Percentiles rank a stretch among this genome's conserved stretches.
phyloP scores from a whole-genome alignment of 2,113 vertebrate genomes.

The Dasyurus viverrinus region DNA sequence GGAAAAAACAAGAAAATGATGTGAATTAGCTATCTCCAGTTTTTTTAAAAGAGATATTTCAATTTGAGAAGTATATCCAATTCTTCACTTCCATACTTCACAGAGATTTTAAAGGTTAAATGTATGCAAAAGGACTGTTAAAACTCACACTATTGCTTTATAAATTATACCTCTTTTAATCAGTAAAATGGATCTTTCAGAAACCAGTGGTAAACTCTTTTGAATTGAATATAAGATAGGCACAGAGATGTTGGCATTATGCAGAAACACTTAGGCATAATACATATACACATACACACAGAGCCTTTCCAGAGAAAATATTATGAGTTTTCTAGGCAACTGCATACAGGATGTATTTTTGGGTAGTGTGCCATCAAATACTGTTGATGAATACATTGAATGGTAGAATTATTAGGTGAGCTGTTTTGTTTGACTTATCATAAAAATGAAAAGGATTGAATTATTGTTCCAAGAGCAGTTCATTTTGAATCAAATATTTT shows the following conservation, averaged over 20 bases:
- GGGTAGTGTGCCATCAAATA: background rate
- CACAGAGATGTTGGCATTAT: background rate
- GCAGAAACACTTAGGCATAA: background rate
- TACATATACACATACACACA: no score
- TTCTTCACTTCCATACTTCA: no score
- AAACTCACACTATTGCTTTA: no score
- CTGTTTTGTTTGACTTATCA: background rate
- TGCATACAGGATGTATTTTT: background rate
- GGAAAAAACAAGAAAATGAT: no score
- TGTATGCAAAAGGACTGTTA: no score
- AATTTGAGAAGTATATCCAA: no score
- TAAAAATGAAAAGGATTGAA: constrained; percentile 25
- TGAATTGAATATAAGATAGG: background rate
- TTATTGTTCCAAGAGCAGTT: background rate
- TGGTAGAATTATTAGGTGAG: background rate
- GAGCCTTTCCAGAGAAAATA: background rate
- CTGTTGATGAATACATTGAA: no score
- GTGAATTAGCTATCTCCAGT: no score
- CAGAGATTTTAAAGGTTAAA: no score
- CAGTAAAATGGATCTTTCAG: background rate
- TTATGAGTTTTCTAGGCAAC: background rate
- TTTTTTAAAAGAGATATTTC: no score
- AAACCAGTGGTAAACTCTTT: constrained; percentile 2
- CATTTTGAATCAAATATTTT: background rate
- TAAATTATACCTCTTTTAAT: background rate